phyloP scores from a whole-genome alignment of 92 coral and sea anemone species.

The Porites cylindrica region DNA sequence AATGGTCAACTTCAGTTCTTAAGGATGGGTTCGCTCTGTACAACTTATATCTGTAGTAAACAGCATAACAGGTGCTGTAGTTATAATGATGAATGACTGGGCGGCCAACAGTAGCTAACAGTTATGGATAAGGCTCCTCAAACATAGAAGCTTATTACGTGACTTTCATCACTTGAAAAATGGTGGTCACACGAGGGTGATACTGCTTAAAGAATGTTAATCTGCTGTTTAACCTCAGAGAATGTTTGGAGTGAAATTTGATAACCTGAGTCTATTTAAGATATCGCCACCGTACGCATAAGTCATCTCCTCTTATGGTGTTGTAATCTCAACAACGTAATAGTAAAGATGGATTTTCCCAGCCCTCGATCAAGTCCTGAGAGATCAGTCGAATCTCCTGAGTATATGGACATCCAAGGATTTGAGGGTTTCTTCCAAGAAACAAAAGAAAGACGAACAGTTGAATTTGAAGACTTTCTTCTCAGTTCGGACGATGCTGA shows the following conservation, averaged over 20 bases:
- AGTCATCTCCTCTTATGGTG: background rate
- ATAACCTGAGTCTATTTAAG: background rate
- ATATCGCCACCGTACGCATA: background rate
- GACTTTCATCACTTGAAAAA: background rate
- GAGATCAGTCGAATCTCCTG: conserved; percentile 39
- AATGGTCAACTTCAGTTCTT: no score
- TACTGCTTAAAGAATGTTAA: background rate
- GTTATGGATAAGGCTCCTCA: background rate
- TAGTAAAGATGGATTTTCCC: conserved; percentile 19
- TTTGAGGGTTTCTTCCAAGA: conserved; percentile 58
- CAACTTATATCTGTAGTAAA: no score
- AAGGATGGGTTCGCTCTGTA: no score
- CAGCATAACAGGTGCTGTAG: no score
- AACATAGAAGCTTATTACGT: background rate
- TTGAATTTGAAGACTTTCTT: conserved; percentile 35
- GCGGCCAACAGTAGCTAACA: no score
- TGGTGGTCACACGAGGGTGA: background rate
- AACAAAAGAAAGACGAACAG: conserved; percentile 37
- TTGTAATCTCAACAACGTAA: background rate
- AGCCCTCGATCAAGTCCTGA: conserved; percentile 30
- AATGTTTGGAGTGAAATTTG: conserved; percentile 5
- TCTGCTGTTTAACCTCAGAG: background rate
- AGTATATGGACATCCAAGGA: conserved; percentile 54
- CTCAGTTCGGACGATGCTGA: conserved; percentile 17
- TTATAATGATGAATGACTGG: no score